Conservation (phyloP, 2,888 invertebrate genomes). For the Perizoma flavofasciatum region DNA sequence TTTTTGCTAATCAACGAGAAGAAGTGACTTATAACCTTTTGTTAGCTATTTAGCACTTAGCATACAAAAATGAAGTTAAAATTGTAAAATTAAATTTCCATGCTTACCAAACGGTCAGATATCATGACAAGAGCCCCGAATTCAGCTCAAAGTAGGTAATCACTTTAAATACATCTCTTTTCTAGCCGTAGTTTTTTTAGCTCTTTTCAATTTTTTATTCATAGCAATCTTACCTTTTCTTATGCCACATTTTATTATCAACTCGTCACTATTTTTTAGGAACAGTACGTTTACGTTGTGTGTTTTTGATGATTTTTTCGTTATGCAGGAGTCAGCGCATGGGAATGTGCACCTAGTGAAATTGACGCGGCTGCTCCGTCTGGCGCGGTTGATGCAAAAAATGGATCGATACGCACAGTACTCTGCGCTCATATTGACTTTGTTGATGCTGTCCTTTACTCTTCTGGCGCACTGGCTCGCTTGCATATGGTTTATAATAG, state of each 20-base stretch:
- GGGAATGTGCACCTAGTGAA: conserved; percentile 96
- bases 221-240: conserved; percentile 12
- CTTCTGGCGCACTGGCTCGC: conserved; percentile 98
- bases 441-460: conserved; percentile 97
- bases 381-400: conserved; percentile 96
- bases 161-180: conserved; percentile 28
- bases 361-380: conserved; percentile 93
- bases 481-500: conserved; percentile 98
- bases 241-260: conserved; percentile 1
- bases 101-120: conserved; percentile 33
- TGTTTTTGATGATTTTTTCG: conserved; percentile 2
- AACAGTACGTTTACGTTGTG: not conserved
- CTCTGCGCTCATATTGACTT: conserved; percentile 95
- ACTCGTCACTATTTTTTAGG: conserved; percentile 6
- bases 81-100: conserved; percentile 23
- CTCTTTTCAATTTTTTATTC: conserved; percentile 19
- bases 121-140: conserved; percentile 34
- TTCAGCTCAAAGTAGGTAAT: conserved; percentile 35
- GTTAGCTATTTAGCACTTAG: no score
- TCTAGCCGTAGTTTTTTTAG: conserved; percentile 20
- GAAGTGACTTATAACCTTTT: no score
- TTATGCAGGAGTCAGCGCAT: conserved; percentile 86
- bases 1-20: no score
- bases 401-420: conserved; percentile 98
- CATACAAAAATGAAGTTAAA: conserved; percentile 2